phyloP scores from a whole-genome alignment of 2,113 vertebrate genomes.

The Carollia perspicillata region DNA sequence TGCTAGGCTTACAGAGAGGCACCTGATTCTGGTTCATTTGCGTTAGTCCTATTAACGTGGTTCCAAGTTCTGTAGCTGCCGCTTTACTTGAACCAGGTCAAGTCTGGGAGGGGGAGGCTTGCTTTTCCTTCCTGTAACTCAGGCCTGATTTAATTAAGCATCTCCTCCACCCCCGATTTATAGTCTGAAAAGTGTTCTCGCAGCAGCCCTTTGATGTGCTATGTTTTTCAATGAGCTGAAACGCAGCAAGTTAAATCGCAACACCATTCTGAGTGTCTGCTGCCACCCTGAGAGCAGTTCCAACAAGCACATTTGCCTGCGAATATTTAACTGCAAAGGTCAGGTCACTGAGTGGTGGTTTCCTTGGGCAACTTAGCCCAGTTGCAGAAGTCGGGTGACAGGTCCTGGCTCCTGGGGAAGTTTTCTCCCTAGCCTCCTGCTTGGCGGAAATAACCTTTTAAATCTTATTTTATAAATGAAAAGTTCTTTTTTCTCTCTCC shows the following conservation, averaged over 20 bases:
- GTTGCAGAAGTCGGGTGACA: background rate
- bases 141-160: slow-evolving; percentile 68
- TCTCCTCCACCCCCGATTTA: slow-evolving; percentile 56
- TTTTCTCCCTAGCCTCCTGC: background rate
- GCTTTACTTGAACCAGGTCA: slow-evolving; percentile 54
- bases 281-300: slow-evolving; percentile 78
- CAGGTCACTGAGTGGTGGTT: background rate
- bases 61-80: slow-evolving; percentile 44
- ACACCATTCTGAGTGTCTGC: slow-evolving; percentile 66
- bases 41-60: slow-evolving; percentile 15
- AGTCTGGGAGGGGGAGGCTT: slow-evolving; percentile 55
- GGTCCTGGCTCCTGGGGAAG: background rate
- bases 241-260: slow-evolving; percentile 39
- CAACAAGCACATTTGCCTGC: slow-evolving; percentile 51
- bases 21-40: background rate
- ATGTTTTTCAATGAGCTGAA: slow-evolving; percentile 73
- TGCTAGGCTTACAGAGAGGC: background rate
- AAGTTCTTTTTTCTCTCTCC: background rate
- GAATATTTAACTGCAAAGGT: background rate
- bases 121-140: slow-evolving; percentile 68
- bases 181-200: slow-evolving; percentile 57
- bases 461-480: background rate
- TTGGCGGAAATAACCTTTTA: background rate
- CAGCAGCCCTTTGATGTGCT: background rate
- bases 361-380: background rate